These are phyloP conservation scores for Gila orcuttii DNA, from an alignment of 2,113 vertebrate species.

Conservation along the genomic window DNA sequence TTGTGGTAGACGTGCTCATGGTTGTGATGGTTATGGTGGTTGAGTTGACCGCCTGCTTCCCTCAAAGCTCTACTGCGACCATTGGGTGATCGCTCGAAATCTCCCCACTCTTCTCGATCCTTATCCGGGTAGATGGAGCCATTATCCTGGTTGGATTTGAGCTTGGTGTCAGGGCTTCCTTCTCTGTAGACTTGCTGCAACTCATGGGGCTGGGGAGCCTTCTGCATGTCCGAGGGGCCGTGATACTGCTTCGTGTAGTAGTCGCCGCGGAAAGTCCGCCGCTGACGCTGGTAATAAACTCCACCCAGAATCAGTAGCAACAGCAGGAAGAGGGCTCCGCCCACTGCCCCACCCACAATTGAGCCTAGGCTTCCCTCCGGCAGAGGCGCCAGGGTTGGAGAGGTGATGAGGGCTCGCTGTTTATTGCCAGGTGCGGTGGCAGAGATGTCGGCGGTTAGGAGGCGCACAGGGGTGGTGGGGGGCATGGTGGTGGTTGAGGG, in stretches of 20 bases:
- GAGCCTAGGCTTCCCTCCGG: conserved; percentile 91
- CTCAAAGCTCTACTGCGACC: conserved; percentile 77
- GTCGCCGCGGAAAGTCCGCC: conserved; percentile 91
- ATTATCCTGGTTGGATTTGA: conserved; percentile 80
- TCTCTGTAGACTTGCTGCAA: conserved; percentile 81
- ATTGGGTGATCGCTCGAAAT: conserved; percentile 75
- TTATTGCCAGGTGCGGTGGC: conserved; percentile 86
- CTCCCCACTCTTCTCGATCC: conserved; percentile 92
- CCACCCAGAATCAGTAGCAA: conserved; percentile 87
- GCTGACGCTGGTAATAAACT: conserved; percentile 86
- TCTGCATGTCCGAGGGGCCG: conserved; percentile 91
- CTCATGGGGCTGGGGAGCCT: conserved; percentile 87
- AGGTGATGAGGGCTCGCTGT: conserved; percentile 81
- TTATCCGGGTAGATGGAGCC: conserved; percentile 79
- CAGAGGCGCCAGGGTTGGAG: conserved; percentile 87
- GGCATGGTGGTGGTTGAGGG: conserved; percentile 92
- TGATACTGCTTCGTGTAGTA: conserved; percentile 97
- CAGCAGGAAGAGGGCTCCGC: conserved; percentile 91
- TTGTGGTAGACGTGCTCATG: conserved; percentile 61
- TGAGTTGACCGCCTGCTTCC: conserved; percentile 65
- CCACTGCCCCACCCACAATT: conserved; percentile 91
- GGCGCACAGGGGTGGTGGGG: conserved; percentile 90
- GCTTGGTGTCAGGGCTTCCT: conserved; percentile 76
- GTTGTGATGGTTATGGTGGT: conserved; percentile 61
- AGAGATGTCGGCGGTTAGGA: conserved; percentile 86